Percentiles rank a stretch among this genome's conserved stretches.
These are phyloP conservation scores for Delphinus delphis DNA, from an alignment of 2,113 vertebrate genomes.

Conservation along the genomic window DNA sequence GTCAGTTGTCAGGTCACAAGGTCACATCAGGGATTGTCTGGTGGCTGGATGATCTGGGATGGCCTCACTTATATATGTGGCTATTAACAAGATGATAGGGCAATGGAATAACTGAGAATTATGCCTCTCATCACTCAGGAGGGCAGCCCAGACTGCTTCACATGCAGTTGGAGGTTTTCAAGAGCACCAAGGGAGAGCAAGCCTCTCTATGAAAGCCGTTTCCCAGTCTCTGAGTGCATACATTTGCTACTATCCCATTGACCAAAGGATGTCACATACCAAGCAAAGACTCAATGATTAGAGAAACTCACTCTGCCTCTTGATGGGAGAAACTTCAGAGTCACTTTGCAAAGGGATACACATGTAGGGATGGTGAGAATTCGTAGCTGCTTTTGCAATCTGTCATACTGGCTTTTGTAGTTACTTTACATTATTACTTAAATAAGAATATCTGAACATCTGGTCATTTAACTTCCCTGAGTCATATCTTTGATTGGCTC, in stretches of 20 bases:
- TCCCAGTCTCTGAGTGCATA: not conserved
- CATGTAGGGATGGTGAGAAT: not conserved
- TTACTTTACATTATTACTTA: not conserved
- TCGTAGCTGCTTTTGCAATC: not conserved
- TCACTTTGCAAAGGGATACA: not conserved
- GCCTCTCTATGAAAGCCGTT: not conserved
- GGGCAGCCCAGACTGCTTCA: not conserved
- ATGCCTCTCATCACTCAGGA: not conserved
- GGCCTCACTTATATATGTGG: not conserved
- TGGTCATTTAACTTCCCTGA: not conserved
- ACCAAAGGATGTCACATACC: not conserved
- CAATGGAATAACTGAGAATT: not conserved
- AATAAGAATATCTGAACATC: not conserved
- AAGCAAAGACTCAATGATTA: not conserved
- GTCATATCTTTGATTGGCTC: not conserved
- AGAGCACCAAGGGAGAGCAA: not conserved
- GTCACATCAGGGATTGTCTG: not conserved
- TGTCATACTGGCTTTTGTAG: not conserved
- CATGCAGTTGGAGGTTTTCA: not conserved
- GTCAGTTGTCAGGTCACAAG: not conserved
- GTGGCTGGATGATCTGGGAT: not conserved
- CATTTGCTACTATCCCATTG: not conserved
- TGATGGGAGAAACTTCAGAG: not conserved
- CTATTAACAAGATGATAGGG: not conserved
- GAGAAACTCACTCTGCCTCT: not conserved